phyloP scores from a whole-genome alignment of 2,797 vertebrate genomes.

The Dromococcyx pavoninus region DNA sequence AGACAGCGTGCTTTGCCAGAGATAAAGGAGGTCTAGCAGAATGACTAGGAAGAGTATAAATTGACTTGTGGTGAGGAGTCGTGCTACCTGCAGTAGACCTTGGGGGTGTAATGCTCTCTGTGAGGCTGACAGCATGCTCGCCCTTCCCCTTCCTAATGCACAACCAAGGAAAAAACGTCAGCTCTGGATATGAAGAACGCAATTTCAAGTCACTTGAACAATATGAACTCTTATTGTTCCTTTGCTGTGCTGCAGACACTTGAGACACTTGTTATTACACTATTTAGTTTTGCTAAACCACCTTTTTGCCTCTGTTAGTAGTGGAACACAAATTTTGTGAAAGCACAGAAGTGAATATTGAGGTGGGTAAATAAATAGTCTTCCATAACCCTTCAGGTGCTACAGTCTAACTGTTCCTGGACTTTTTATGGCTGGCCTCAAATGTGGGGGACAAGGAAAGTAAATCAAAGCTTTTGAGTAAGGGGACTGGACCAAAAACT shows the following conservation, averaged over 20 bases:
- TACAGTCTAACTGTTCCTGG: not conserved
- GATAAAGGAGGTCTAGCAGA: not conserved
- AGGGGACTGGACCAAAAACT: not conserved
- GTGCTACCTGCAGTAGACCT: not conserved
- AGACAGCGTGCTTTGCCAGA: not conserved
- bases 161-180: not conserved
- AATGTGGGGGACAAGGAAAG: not conserved
- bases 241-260: not conserved
- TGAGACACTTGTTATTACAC: not conserved
- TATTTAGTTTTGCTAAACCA: not conserved
- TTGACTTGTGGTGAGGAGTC: not conserved
- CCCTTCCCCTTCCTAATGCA: not conserved
- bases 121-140: not conserved
- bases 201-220: not conserved
- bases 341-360: not conserved
- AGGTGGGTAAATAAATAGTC: not conserved
- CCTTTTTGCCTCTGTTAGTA: not conserved
- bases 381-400: not conserved
- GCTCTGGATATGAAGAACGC: fast-evolving
- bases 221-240: not conserved
- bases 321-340: not conserved
- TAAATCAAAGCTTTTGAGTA: not conserved
- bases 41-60: not conserved
- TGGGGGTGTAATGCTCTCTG: fast-evolving
- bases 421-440: not conserved